Percentiles rank a stretch among this genome's conserved stretches.
These are phyloP conservation scores for Agonum fuliginosum DNA, from an alignment of 2,888 invertebrate genomes.

Conservation along the genomic window DNA sequence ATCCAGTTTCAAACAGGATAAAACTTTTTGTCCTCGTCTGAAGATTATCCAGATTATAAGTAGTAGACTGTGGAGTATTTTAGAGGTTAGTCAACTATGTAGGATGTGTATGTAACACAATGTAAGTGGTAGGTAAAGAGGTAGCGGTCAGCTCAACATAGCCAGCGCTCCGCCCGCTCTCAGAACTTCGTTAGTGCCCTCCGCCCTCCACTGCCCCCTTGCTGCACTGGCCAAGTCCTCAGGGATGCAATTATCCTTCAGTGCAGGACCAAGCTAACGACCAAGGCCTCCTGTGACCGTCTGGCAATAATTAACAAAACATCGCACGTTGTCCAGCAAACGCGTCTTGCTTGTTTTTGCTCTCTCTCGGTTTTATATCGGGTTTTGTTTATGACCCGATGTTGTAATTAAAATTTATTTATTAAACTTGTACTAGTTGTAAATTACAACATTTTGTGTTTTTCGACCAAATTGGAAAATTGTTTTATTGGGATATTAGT, in stretches of 20 bases:
- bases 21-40: too few relatives aligned
- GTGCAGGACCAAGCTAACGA: constrained; percentile 42
- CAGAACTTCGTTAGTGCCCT: constrained; percentile 37
- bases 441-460: constrained; percentile 26
- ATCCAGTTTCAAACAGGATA: too few relatives aligned
- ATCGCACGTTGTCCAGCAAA: constrained; percentile 41
- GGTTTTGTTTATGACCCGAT: constrained; percentile 42
- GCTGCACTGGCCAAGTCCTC: constrained; percentile 44
- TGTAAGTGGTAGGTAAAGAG: constrained; percentile 38
- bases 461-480: constrained; percentile 2
- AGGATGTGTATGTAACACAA: constrained; percentile 7
- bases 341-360: constrained; percentile 41
- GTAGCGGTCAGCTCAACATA: constrained; percentile 19
- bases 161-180: constrained; percentile 17
- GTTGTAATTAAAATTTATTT: constrained; percentile 47
- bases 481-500: constrained; percentile 26
- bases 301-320: constrained; percentile 52
- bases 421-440: constrained; percentile 23
- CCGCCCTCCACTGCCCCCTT: too few relatives aligned
- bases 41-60: not conserved
- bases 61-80: not conserved
- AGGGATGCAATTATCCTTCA: constrained; percentile 50
- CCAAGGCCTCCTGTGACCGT: constrained; percentile 48
- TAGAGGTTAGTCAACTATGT: constrained; percentile 19
- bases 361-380: constrained; percentile 17